Evolutionary conservation across 2,888 invertebrate genomes (phyloP), one percentile per base, ranked within the genome.

Genomic region (Drosophila nr. perissopoda): DNA sequence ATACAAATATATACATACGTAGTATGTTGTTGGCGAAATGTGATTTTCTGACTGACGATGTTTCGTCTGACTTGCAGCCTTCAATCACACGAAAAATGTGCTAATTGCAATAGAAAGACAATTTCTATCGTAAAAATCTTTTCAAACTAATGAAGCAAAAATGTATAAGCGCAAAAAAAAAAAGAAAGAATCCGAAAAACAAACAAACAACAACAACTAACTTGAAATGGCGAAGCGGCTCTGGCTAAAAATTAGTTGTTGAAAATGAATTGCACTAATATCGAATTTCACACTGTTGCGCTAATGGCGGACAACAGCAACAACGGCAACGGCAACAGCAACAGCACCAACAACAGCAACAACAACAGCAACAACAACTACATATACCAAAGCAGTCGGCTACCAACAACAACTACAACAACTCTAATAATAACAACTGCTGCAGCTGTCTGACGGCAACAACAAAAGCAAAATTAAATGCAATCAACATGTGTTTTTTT

Each of bases 221-320:
- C 70, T 64, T 67, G 68, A 61, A 80, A 79, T 73, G 64, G 70
- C 71, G 59, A 62, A 62, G 63, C 69, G 66, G 70, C 68, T 74
- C 65, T 72, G 81, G 78, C 73, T 68, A 78, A 76, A 88, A 86
- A 86, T 86, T 83, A 85, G 89, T 87, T 88, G 89, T 76, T 88
- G 82, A 89, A 87, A 89, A 90, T 86, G 84, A 91, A 88, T 90
- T 91, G 90, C 91, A 90, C 88, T 88, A 86, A 89, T 87, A 91
- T 89, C 81, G 82, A 89, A 89, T 89, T 91, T 91, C 91, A 87
- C 90, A 91, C 90, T 83, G 80, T 62, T 77, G 78, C 85, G 90
- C 89, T 91, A 90, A 90, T 90, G 90, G 90, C 90, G 66, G 81
- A 71, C 75, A 70, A 57, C 68, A 69, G 67, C 77, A 67, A 40